Evolutionary conservation across 1,140 invertebrate genomes (phyloP), one percentile per base, ranked within the genome.

Genomic region (Anagrus nilaparvatae): DNA sequence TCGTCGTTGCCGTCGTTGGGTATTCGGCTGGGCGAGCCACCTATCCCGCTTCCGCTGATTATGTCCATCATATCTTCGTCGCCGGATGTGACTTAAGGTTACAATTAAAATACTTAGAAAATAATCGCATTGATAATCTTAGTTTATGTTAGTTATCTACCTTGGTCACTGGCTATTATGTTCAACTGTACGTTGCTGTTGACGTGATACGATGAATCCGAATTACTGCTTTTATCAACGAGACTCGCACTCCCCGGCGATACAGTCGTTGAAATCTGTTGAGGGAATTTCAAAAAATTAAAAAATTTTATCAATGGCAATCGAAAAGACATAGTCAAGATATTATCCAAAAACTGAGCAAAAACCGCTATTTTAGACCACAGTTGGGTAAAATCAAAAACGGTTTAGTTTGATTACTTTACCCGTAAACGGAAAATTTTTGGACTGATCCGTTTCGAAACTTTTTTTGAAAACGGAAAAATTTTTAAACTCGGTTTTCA

Each of bases 1-100:
- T 92, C 87, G 51, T 90, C 86, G 54, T 88, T 89, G 9, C 82
- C 83, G 55, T 88, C 84, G 20, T 72, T 72, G 0, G 74, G 65
- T 5, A 66, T 56, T 10, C 61, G 53, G 46, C 70, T 64, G 24
- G 71, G 60, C 4, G 72, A 67, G 51, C 72, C 65, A 19, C 64
- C 66, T 8, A 75, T 64, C 8, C 67, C 60, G 1, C 69, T 60
- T 19, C 66, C 69, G 34, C 69, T 69, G 44, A 79, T 79, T 53
- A 79, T 76, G 30, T 77, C 73, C 48, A 78, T 71, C 52, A 79
- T 70, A 24, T 75, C 71, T 24, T 76, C 72, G 13, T 76, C 71
- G 3, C 60, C 42, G 50, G 51, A 59, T 40, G 59, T 48, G 39
- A 62, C 69, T 71, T 50, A 51, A 63, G 37, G 4, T 14, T 5